Evolutionary conservation across 2,113 vertebrate genomes (phyloP).

Genomic region (Cavia aperea): DNA sequence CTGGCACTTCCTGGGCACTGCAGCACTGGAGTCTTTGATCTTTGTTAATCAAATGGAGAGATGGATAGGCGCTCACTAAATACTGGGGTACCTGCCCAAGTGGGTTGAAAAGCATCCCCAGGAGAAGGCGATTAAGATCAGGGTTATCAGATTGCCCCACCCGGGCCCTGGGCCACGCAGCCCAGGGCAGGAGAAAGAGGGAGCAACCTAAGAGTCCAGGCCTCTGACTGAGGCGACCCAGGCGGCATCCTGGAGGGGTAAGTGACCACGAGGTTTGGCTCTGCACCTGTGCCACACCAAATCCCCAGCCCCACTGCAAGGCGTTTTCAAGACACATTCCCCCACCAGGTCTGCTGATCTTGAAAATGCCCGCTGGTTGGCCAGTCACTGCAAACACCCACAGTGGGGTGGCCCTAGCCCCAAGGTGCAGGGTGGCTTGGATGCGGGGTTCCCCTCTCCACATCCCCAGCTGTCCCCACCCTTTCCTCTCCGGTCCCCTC

Average conservation of each 20-base stretch:
- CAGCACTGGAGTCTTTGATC: background rate
- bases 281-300: background rate
- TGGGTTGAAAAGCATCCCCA: background rate
- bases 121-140: background rate
- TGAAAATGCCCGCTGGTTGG: background rate
- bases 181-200: background rate
- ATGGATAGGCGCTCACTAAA: background rate
- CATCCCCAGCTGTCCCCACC: background rate
- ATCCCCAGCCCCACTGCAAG: background rate
- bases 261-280: background rate
- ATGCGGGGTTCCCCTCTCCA: background rate
- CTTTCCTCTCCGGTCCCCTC: background rate
- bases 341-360: background rate
- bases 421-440: background rate
- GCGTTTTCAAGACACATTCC: background rate
- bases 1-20: background rate
- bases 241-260: background rate
- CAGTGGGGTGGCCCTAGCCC: background rate
- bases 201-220: background rate
- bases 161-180: background rate
- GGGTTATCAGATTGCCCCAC: fast-evolving
- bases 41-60: slow-evolving; percentile 52
- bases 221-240: background rate
- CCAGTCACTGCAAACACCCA: background rate
- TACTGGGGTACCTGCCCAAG: background rate